A percentile compares a stretch with the other conserved stretches of the same genome.
Evolutionary conservation across 2,888 invertebrate species (phyloP).

Genomic region (Cheilosia scutellata): DNA sequence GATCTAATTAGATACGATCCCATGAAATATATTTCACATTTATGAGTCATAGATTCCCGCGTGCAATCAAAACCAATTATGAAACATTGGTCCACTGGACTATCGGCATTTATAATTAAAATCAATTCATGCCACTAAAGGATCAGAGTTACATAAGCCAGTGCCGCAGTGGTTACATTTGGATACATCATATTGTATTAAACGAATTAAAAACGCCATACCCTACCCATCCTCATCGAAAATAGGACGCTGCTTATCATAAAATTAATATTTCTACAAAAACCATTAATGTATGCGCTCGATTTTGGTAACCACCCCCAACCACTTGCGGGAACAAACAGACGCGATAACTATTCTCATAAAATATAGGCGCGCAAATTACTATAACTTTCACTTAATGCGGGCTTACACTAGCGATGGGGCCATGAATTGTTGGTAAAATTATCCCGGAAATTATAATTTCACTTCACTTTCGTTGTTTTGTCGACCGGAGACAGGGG

Average conservation of each 20-base stretch:
- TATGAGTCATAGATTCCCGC: not conserved
- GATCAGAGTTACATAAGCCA: slow-evolving; percentile 44
- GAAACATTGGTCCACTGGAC: not conserved
- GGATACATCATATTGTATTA: slow-evolving; percentile 15
- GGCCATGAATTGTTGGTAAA: slow-evolving; percentile 56
- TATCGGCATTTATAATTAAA: slow-evolving; percentile 27
- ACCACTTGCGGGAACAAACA: slow-evolving; percentile 10
- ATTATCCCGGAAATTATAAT: slow-evolving; percentile 67
- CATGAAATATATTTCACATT: slow-evolving; percentile 4
- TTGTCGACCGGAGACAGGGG: not conserved
- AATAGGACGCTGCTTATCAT: slow-evolving; percentile 17
- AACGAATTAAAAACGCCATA: slow-evolving; percentile 14
- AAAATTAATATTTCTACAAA: slow-evolving; percentile 48
- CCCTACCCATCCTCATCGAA: not conserved
- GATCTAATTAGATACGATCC: not conserved
- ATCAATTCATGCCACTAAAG: slow-evolving; percentile 19
- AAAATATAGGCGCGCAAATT: slow-evolving; percentile 39
- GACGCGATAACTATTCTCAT: slow-evolving; percentile 17
- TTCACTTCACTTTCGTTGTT: slow-evolving; percentile 58
- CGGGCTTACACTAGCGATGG: not conserved
- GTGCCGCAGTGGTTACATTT: slow-evolving; percentile 43
- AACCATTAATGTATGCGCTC: slow-evolving; percentile 45
- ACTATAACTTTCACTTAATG: slow-evolving; percentile 62
- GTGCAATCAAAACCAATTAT: not conserved
- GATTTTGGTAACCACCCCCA: slow-evolving; percentile 15